Conservation (phyloP, 64 coral and sea anemone genomes). For the Stichodactyla helianthus region DNA sequence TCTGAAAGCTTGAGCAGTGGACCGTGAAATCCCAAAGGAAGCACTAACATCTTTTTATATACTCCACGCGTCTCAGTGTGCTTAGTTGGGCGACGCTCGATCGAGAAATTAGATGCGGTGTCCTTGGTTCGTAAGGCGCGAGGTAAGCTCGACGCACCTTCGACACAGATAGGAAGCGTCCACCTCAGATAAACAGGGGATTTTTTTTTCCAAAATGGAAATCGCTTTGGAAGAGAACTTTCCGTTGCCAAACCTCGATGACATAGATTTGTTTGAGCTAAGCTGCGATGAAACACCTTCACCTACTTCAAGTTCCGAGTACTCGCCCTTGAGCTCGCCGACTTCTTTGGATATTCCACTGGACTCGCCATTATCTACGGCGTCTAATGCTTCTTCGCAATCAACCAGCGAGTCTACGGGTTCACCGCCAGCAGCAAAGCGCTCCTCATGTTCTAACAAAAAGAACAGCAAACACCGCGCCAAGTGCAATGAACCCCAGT, state of each 20-base stretch:
- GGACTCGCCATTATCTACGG: constrained; percentile 23
- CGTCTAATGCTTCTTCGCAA: constrained; percentile 5
- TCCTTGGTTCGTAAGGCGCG: not conserved
- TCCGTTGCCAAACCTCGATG: constrained; percentile 59
- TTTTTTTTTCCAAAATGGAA: constrained; percentile 15
- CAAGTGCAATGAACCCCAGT: constrained; percentile 58
- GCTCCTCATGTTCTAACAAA: constrained; percentile 30
- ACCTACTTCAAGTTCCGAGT: constrained; percentile 57
- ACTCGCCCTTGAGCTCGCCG: constrained; percentile 64
- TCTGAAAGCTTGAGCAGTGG: constrained; percentile 31
- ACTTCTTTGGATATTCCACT: constrained; percentile 16
- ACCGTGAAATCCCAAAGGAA: constrained; percentile 83
- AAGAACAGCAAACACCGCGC: constrained; percentile 57
- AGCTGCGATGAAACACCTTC: constrained; percentile 52
- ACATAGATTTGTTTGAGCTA: constrained; percentile 75
- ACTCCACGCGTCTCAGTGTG: constrained; percentile 63
- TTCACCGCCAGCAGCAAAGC: not conserved
- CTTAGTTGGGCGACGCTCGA: constrained; percentile 9
- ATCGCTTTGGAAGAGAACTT: constrained; percentile 33
- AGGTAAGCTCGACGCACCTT: not conserved
- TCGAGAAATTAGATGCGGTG: not conserved
- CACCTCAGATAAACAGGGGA: not conserved
- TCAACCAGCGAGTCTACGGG: not conserved
- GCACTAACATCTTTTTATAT: constrained; percentile 62
- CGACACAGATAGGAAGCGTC: not conserved